Evolutionary conservation across 1,140 invertebrate species (phyloP).

Genomic region (Pomacea maculata): DNA sequence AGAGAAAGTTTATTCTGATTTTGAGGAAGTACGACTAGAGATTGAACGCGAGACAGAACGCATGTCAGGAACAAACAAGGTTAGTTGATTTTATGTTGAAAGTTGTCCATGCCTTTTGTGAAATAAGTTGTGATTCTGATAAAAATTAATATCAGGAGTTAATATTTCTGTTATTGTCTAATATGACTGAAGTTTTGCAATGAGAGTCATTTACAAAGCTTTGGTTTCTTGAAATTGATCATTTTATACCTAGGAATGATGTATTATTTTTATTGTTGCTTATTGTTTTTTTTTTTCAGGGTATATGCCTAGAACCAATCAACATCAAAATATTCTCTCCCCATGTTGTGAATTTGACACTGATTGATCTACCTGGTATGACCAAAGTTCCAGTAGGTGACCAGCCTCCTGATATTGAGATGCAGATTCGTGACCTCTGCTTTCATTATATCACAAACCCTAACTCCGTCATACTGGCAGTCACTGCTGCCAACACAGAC

Average conservation of each 20-base stretch:
- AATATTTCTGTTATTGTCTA: neutral
- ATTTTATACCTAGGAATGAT: neutral
- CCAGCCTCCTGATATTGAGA: constrained; percentile 72
- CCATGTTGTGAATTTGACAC: constrained; percentile 93
- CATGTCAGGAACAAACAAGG: constrained; percentile 92
- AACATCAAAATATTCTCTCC: constrained; percentile 94
- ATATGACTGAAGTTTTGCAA: neutral
- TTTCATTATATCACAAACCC: constrained; percentile 70
- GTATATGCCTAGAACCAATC: constrained; percentile 95
- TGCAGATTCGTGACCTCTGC: constrained; percentile 70
- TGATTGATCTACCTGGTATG: constrained; percentile 98
- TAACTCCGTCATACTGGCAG: constrained; percentile 72
- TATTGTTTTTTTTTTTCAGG: constrained; percentile 64
- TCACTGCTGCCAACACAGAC: constrained; percentile 66
- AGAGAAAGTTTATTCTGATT: constrained; percentile 89
- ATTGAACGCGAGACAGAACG: constrained; percentile 93
- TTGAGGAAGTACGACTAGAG: constrained; percentile 87
- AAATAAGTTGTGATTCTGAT: neutral
- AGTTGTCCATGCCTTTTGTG: neutral
- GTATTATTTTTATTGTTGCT: neutral
- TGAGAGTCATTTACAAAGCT: neutral
- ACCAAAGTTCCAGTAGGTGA: constrained; percentile 88
- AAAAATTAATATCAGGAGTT: neutral
- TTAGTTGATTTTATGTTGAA: constrained; percentile 30
- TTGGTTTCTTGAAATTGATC: neutral